These are phyloP conservation scores for Gonocerus acuteangulatus DNA, from an alignment of 2,888 invertebrate genomes.

Conservation along the genomic window DNA sequence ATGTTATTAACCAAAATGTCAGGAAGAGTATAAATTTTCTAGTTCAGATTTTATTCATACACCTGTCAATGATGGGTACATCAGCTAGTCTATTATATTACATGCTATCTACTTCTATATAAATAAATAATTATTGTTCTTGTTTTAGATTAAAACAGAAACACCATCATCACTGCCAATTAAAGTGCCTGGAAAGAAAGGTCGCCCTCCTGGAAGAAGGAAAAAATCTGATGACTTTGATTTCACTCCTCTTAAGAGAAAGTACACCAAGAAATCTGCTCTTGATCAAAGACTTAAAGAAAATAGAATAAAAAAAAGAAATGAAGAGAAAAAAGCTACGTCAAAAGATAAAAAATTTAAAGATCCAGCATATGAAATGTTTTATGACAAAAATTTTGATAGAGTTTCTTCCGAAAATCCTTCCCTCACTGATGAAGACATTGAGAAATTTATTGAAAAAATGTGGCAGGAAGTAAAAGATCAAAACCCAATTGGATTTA, in stretches of 20 bases:
- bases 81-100: too few relatives aligned
- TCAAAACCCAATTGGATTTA: constrained; percentile 27
- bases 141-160: too few relatives aligned
- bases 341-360: constrained; percentile 18
- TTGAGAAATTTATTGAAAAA: constrained; percentile 36
- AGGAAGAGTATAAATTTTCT: too few relatives aligned
- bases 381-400: constrained; percentile 31
- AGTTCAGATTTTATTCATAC: too few relatives aligned
- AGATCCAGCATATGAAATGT: constrained; percentile 27
- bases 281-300: not conserved
- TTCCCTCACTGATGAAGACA: constrained; percentile 41
- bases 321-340: not conserved
- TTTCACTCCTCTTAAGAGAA: constrained; percentile 21
- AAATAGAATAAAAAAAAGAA: constrained; percentile 12
- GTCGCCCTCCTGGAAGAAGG: constrained; percentile 21
- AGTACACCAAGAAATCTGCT: constrained; percentile 9
- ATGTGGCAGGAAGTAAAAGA: constrained; percentile 37
- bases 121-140: too few relatives aligned
- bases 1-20: too few relatives aligned
- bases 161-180: too few relatives aligned
- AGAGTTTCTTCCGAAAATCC: constrained; percentile 46
- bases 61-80: too few relatives aligned
- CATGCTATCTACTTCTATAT: too few relatives aligned
- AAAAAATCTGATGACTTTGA: constrained; percentile 1
- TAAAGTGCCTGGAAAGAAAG: not conserved